Evolutionary conservation across 2,797 vertebrate genomes (phyloP), one percentile per base, ranked within the genome.

Genomic region (Allobates femoralis): DNA sequence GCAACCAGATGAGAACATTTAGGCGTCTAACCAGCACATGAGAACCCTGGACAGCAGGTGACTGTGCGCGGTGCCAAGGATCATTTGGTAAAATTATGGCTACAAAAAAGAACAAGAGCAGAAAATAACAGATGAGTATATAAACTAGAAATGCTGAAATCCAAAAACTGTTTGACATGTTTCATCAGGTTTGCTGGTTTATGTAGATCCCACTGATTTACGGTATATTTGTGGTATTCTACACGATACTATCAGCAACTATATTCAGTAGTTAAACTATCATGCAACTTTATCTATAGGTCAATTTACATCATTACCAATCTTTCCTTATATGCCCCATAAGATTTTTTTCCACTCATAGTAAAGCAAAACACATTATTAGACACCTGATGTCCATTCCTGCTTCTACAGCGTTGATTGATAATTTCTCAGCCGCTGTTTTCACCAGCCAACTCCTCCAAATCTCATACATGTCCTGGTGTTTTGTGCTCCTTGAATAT

Each of bases 1-100:
- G 89, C 92, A 90, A 90, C 34, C 83, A 79, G 86, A 88, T 88
- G 83, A 88, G 78, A 90, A 85, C 79, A 87, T 30, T 51, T 34
- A 86, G 46, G 75, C 53, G 26, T 53, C 73, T 83, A 30, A 87
- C 60, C 19, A 83, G 58, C 46, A 74, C 30, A 64, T 8, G 28
- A 69, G 46, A 12, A 55, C 37, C 67, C 0, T 81, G 56, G 69
- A 62, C 88, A 88, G 82, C 80, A 84, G 77, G 73, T 78, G 76
- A 79, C 76, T 69, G 2, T 81, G 73, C 74, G 28, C 0, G 16
- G 79, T 82, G 32, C 80, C 34, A 41, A 89, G 80, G 78, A 80
- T 37, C 34, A 26, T 88, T 87, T 88, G 67, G 56, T 62, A 46
- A 83, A 62, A 73, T 81, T 74, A 56, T 34, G 28, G 32, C 2